Base-by-base conservation (phyloP, 2,113 vertebrate genomes). In the Otolemur garnettii region DNA sequence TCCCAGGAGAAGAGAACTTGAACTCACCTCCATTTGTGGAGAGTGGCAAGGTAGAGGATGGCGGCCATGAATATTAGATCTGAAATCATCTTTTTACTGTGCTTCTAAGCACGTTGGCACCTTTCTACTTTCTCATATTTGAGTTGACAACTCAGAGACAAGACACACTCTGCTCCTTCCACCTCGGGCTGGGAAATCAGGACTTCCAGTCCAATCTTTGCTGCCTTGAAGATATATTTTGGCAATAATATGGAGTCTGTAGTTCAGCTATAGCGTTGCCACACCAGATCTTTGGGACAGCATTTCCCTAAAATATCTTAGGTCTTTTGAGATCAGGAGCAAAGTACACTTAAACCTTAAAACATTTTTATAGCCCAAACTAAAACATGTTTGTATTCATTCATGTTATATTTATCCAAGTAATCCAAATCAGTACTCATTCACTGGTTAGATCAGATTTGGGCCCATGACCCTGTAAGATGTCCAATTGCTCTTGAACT, bases 311-410 rank as follows among this genome's bases (percentile, higher is more conserved):
- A 97, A 86, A 96, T 22, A 92, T 2, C 45, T 15, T 15, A 66
- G 24, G 26, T 88, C 80, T 74, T 94, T 85, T 11, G 57, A 45
- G 22, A 91, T 66, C 21, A 9, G 55, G 35, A 91, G 62, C 80
- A 93, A 92, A 90, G 22, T 60, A 59, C 24, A 60, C 13, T 80
- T 80, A 75, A 62, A 72, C 60, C 88, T 95, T 94, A 86, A 90
- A 28, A 50, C 68, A 81, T 93, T 38, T 64, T 87, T n/a, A 4
- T 45, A 85, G 26, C 50, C 45, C 50, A 80, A 72, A 87, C 45
- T 62, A 93, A 95, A 93, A 59, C 55, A 17, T n/a, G n/a, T 45
- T 78, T 91, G 17, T 79, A 64, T 74, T 93, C 33, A 45, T 82
- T 19, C 10, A 57, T 53, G 45, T 64, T 87, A 7, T 33, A 42